Evolutionary conservation across 2,888 invertebrate species (phyloP), one percentile per base, ranked within the genome.

Genomic region (Octodonta nipae): DNA sequence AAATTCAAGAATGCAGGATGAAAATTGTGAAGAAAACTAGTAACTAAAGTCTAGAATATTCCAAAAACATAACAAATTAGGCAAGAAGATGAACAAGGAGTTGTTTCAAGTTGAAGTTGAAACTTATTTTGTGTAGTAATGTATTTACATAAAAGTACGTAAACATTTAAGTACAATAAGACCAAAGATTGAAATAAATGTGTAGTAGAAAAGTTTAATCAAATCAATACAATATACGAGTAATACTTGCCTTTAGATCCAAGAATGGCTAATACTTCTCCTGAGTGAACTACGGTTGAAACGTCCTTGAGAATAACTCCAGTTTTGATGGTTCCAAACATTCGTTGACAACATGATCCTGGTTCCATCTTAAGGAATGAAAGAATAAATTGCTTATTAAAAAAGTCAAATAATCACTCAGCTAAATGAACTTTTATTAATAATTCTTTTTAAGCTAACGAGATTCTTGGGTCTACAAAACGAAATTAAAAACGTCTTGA

Each of bases 241-340:
- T n/a, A n/a, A n/a, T n/a, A 20, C 13, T 24, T 55, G 78, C 89
- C 91, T 69, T 89, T 89, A 0, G 91, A 89, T 6, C 93, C 93
- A 24, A 92, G 65, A 35, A 93, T 78, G 16, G 92, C 92, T 52
- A 92, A 78, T 32, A 93, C 85, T 61, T 93, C 92, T 4, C 92
- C 92, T 29, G 88, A 86, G 53, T 85, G 82, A 0, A 92, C 86
- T 40, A 81, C 81, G 50, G 92, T 74, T 12, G 86, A 87, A 4
- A 93, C 87, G 65, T 92, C 91, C 61, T 92, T 87, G 8, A 93
- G 70, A 33, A 93, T 88, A 16, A 89, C 73, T 1, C 85, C 86
- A 2, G 81, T 82, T 52, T 82, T 81, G 33, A 83, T 76, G 14
- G 75, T 79, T 1, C 85, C 85, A 26, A 81, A 75, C 31, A 82